Percentiles rank a stretch among this genome's conserved stretches.
phyloP scores from a whole-genome alignment of 2,888 invertebrate genomes.

The Tridacna gigas region DNA sequence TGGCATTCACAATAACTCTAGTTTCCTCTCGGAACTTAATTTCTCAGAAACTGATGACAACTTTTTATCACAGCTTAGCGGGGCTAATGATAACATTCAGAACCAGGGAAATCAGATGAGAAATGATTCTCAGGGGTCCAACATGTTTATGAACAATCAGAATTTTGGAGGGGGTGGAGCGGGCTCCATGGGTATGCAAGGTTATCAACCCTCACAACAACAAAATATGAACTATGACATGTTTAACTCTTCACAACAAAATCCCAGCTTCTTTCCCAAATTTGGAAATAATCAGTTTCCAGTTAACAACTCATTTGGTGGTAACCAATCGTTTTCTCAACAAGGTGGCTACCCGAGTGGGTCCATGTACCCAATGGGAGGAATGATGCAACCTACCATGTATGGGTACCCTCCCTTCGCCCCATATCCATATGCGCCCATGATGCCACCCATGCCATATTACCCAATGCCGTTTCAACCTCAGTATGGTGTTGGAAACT shows the following conservation, averaged over 20 bases:
- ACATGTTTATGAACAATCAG: conserved; percentile 18
- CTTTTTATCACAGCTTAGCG: conserved; percentile 56
- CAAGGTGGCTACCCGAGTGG: conserved; percentile 48
- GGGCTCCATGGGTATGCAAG: conserved; percentile 51
- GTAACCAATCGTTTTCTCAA: conserved; percentile 54
- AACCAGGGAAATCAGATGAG: not conserved
- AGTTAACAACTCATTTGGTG: conserved; percentile 43
- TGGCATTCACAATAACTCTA: conserved; percentile 57
- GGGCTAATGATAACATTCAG: conserved; percentile 1
- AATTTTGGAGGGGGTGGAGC: not conserved
- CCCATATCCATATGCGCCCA: conserved; percentile 59
- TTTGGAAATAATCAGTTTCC: conserved; percentile 51
- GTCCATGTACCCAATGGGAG: conserved; percentile 70
- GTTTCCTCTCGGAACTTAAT: conserved; percentile 61
- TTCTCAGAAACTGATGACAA: conserved; percentile 59
- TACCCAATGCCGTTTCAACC: conserved; percentile 64
- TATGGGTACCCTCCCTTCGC: conserved; percentile 64
- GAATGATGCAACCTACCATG: conserved; percentile 71
- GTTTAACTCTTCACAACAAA: conserved; percentile 46
- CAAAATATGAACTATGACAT: conserved; percentile 55
- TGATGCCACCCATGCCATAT: conserved; percentile 56
- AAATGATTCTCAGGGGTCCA: not conserved
- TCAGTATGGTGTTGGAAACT: conserved; percentile 50
- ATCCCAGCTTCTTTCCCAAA: conserved; percentile 45
- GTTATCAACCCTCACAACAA: conserved; percentile 46